Conservation (phyloP, 1,140 invertebrate species). For the Papilio xuthus region DNA sequence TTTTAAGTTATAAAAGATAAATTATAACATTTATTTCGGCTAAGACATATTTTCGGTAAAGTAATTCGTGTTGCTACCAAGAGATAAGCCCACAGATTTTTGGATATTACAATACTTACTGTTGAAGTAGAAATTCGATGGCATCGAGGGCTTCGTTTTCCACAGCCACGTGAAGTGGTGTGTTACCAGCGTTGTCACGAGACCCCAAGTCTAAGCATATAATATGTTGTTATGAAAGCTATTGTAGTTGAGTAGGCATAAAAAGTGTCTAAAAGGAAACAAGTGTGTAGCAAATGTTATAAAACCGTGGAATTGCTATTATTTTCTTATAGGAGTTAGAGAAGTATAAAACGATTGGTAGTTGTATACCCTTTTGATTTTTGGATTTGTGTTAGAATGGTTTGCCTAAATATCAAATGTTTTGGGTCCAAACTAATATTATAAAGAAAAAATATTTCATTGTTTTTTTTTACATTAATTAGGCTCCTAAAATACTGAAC, state of each 20-base stretch:
- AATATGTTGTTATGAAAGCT: background rate
- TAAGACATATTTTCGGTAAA: background rate
- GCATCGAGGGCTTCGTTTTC: constrained; percentile 87
- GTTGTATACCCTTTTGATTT: too few relatives aligned
- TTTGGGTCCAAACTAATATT: too few relatives aligned
- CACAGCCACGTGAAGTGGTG: constrained; percentile 91
- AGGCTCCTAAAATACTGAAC: too few relatives aligned
- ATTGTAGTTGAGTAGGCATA: background rate
- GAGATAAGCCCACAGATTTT: background rate
- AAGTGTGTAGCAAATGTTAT: background rate
- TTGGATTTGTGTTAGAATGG: too few relatives aligned
- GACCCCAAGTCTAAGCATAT: constrained; percentile 86
- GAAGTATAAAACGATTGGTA: background rate
- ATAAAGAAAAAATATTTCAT: too few relatives aligned
- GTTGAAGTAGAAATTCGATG: constrained; percentile 87
- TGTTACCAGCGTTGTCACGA: constrained; percentile 89
- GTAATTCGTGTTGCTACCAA: background rate
- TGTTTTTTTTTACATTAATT: too few relatives aligned
- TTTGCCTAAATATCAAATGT: too few relatives aligned
- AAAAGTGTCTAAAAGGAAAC: background rate
- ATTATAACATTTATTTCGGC: background rate
- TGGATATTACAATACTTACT: constrained; percentile 81
- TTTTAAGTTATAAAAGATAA: background rate
- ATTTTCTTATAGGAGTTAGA: background rate
- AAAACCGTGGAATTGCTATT: background rate